Base-by-base conservation (phyloP, 2,888 invertebrate species). In the Thymelicus sylvestris region DNA sequence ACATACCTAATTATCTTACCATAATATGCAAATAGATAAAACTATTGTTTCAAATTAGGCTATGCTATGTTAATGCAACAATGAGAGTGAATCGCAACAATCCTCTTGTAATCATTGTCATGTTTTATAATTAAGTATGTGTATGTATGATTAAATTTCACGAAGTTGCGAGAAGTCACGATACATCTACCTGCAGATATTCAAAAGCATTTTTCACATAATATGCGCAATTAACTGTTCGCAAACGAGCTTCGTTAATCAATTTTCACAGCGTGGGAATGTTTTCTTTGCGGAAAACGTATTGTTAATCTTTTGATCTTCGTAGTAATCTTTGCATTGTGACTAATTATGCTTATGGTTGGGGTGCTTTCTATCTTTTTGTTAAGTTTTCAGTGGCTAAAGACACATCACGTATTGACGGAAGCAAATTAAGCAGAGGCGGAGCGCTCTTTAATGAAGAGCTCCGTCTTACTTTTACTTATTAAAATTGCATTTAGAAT, bases 261-360 rank as follows among this genome's bases (percentile, higher is more conserved):
- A 63, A 63, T 44, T 68, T 60, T 60, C 55, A 10, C 38, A 38
- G 38, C 68, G 68, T 68, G 68, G 41, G 68, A 68, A 31, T n/a
- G 48, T 52, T 68, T 67, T 68, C 63, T 63, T 68, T 55, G 55
- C 44, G 62, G 62, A 47, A 63, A 41, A 63, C 55, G 68, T 63
- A 57, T 38, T 55, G 38, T 68, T 68, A 63, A 63, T 68, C 63
- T 60, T 57, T 63, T 63, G 55, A 63, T 52, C 67, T 62, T 62
- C 61, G 38, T 38, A 52, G 52, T 50, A 63, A 63, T 63, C 55
- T 68, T 68, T 55, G 63, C 55, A 68, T 68, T 68, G 68, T 68
- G 47, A 57, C 57, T 68, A 47, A 68, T 57, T 63, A 15, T 63
- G 62, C 31, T 62, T 67, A 62, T 61, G 52, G 41, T 47, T 48